These are phyloP conservation scores for Bolborhynchus lineola DNA, from an alignment of 2,113 vertebrate genomes.

Conservation along the genomic window DNA sequence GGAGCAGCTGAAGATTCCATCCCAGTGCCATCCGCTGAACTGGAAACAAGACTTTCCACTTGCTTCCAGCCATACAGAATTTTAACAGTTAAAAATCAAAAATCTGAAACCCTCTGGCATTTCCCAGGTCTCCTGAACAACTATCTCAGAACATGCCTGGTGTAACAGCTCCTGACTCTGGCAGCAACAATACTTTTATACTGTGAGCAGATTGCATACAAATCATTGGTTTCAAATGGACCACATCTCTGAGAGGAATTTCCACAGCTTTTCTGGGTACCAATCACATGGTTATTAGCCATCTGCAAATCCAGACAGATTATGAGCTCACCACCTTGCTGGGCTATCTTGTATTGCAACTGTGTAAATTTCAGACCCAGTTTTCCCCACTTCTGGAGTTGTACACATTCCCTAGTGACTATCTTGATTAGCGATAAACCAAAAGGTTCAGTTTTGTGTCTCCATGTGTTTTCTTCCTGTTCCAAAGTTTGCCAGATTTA, in stretches of 20 bases:
- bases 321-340: background rate
- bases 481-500: background rate
- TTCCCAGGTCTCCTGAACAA: background rate
- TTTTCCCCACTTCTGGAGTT: background rate
- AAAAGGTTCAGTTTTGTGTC: background rate
- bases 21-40: background rate
- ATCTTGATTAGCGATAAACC: background rate
- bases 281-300: background rate
- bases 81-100: background rate
- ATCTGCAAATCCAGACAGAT: slow-evolving; percentile 1
- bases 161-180: background rate
- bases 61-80: background rate
- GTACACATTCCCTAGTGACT: background rate
- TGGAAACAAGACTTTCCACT: background rate
- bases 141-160: background rate
- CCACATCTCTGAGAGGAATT: background rate
- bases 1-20: background rate
- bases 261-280: slow-evolving; percentile 12
- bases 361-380: background rate
- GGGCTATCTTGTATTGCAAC: background rate
- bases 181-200: background rate
- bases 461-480: background rate
- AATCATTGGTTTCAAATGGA: background rate
- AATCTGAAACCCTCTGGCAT: background rate
- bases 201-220: background rate